Percentiles rank a stretch among this genome's conserved stretches.
Conservation (phyloP, 1,140 invertebrate species). For the Macrobrachium rosenbergii region DNA sequence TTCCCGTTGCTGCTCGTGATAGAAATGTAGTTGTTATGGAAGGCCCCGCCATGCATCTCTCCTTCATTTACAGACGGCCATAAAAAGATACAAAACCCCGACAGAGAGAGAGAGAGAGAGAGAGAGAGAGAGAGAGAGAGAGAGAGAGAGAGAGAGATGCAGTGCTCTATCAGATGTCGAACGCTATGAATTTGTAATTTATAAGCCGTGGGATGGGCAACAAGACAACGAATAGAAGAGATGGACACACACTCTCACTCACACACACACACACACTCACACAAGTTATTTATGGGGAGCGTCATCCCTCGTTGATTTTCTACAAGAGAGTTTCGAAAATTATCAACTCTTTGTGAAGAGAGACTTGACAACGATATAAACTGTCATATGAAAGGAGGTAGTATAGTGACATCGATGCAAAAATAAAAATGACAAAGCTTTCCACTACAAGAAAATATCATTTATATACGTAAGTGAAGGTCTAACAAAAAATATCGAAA, state of each 20-base stretch:
- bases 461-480: no score
- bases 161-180: background rate
- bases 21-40: slow-evolving; percentile 22
- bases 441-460: no score
- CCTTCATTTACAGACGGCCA: slow-evolving; percentile 13
- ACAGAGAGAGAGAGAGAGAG: background rate
- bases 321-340: no score
- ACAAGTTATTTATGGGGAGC: no score
- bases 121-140: slow-evolving; percentile 10
- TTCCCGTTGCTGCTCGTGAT: slow-evolving; percentile 30
- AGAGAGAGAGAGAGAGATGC: slow-evolving; percentile 26
- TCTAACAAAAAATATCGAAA: no score
- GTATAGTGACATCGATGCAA: no score
- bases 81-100: background rate
- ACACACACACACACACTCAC: background rate
- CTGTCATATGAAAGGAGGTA: no score
- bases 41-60: background rate
- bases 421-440: no score
- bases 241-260: background rate
- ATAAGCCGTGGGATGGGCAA: slow-evolving; percentile 11
- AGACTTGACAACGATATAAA: no score
- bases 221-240: slow-evolving; percentile 5
- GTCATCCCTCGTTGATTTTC: no score
- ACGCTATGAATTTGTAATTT: background rate
- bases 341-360: no score